These are phyloP conservation scores for Aix galericulata DNA, from an alignment of 2,113 vertebrate species.

Conservation along the genomic window DNA sequence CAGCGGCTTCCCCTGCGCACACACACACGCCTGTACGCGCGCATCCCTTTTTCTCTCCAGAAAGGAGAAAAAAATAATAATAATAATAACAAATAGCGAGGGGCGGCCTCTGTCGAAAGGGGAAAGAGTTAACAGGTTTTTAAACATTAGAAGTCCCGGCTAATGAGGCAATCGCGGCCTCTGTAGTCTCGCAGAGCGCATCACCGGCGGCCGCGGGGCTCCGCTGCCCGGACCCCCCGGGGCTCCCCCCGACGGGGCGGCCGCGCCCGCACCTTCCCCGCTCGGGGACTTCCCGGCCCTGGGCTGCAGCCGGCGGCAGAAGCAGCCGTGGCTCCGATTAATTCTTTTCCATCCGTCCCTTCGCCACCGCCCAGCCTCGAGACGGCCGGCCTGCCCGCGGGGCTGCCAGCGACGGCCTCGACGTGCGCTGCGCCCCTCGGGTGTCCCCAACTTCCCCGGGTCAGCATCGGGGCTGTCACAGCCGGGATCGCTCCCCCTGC, in stretches of 20 bases:
- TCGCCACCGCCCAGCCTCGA: background rate
- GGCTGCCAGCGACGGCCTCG: background rate
- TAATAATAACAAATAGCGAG: slow-evolving; percentile 23
- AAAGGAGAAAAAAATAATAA: background rate
- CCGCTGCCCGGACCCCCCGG: background rate
- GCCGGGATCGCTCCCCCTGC: no score
- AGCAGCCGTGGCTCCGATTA: background rate
- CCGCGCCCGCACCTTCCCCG: background rate
- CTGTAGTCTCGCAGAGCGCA: background rate
- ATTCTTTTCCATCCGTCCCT: slow-evolving; percentile 7
- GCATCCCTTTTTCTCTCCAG: background rate
- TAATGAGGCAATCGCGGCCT: background rate
- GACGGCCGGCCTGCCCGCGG: background rate
- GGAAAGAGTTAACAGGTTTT: slow-evolving; percentile 45
- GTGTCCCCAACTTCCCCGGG: no score
- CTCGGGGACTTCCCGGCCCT: background rate
- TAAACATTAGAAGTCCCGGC: background rate
- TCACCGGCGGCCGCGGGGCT: background rate
- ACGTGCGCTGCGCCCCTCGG: background rate
- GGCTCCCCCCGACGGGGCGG: background rate
- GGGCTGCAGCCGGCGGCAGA: background rate
- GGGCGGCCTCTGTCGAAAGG: slow-evolving; percentile 35
- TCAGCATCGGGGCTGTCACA: no score
- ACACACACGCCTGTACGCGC: background rate
- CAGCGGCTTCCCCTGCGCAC: slow-evolving; percentile 6